Evolutionary conservation across 2,113 vertebrate species (phyloP).

Genomic region (Stictonetta naevosa): DNA sequence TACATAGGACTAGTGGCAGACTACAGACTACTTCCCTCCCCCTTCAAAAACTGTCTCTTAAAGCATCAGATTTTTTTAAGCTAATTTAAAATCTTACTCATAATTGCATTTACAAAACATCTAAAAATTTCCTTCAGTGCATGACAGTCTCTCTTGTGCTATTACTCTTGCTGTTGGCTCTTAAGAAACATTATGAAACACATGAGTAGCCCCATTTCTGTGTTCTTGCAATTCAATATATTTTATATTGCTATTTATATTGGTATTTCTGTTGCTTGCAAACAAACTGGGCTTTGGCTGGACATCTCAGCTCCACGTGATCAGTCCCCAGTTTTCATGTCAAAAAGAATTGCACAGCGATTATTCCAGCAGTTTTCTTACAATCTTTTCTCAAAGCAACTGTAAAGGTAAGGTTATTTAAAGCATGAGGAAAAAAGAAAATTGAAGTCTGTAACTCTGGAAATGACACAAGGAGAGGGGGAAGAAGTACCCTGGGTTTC

Average conservation of each 20-base stretch:
- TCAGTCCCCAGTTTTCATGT: neutral
- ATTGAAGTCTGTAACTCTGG: neutral
- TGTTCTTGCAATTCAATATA: neutral
- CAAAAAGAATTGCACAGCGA: neutral
- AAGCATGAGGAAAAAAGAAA: neutral
- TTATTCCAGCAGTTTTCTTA: neutral
- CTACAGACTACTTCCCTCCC: neutral
- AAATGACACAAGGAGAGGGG: neutral
- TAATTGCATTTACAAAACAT: neutral
- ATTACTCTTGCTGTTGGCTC: neutral
- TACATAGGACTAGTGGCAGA: rapidly evolving
- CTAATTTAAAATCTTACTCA: neutral
- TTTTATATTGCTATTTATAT: neutral
- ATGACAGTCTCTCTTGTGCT: neutral
- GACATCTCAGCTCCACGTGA: neutral
- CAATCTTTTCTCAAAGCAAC: neutral
- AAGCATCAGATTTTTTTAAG: neutral
- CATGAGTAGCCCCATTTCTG: neutral
- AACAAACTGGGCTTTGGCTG: neutral
- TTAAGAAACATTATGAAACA: neutral
- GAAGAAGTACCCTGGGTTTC: neutral
- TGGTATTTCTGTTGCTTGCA: neutral
- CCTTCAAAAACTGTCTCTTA: neutral
- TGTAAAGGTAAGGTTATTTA: neutral
- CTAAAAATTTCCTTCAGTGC: neutral